Evolutionary conservation across 37 sponge, comb jelly and placozoan genomes (phyloP), one percentile per base, ranked within the genome.

Genomic region (Spongilla lacustris): DNA sequence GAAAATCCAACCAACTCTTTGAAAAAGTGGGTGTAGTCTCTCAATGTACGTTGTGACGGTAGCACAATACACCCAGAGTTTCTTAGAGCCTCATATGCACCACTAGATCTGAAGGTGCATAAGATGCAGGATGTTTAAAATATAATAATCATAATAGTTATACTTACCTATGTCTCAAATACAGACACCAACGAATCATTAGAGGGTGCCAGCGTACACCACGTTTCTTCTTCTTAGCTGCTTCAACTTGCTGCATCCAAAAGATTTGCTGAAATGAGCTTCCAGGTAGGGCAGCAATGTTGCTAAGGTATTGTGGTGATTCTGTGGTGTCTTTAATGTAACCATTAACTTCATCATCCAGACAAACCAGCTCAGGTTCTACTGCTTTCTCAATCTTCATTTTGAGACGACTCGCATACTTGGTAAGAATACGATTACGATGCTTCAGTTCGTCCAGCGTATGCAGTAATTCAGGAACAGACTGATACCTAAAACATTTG

Each of bases 151-250:
- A 46, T 46, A 46, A 46, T 46, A 46, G 46, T 46, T 46, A 46
- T 46, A 46, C 46, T 46, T 46, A 46, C 46, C 46, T 46, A 46
- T 46, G 46, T 46, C 46, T 46, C 46, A 87, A 82, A 48, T 87
- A 87, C 30, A 87, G 38, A 69, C 88, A 87, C 76, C 82, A 87
- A 33, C 66, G 31, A 41, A 87, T 81, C 88, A 87, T 87, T 8
- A 81, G 69, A 12, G 88, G 88, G 36, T 87, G 76, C 82, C 82
- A 87, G 28, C 88, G 75, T 70, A 87, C 75, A 1, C 82, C 81
- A 25, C 32, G 30, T 38, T 75, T 58, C 32, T 31, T 38, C 25
- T 29, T 74, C 5, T 49, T 70, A 67, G 76, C 77, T 2, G 82
- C 76, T 25, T 76, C 71, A 24, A 30, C 37, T 48, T 81, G 88